These are phyloP conservation scores for Anas bahamensis DNA, from an alignment of 2,797 vertebrate genomes.

Conservation along the genomic window DNA sequence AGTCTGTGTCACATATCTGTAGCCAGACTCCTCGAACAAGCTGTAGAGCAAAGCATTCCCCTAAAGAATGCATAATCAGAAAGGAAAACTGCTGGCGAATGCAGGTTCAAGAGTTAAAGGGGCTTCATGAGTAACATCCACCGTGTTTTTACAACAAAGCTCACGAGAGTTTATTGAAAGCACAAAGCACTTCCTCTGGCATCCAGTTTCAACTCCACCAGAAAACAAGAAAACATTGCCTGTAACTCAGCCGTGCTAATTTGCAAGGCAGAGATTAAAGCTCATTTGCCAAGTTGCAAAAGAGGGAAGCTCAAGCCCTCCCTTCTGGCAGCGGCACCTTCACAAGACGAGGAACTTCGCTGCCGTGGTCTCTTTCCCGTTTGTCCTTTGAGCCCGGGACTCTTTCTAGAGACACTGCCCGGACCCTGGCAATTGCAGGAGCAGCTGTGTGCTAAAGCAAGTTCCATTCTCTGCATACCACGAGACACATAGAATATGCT, in stretches of 20 bases:
- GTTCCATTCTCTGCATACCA: neutral
- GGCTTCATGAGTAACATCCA: neutral
- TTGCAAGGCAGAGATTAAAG: neutral
- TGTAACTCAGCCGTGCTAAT: neutral
- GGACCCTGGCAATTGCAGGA: neutral
- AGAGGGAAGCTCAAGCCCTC: neutral
- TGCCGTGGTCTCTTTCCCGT: neutral
- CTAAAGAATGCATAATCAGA: neutral
- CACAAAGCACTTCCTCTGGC: neutral
- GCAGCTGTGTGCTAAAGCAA: neutral
- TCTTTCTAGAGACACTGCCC: neutral
- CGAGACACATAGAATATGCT: neutral
- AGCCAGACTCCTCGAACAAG: neutral
- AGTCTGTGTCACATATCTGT: neutral
- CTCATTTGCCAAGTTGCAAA: neutral
- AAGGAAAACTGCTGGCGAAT: neutral
- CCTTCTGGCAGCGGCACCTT: neutral
- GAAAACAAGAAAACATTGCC: neutral
- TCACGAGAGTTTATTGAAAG: fast-evolving
- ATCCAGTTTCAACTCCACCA: neutral
- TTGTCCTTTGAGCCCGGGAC: neutral
- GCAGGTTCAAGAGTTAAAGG: neutral
- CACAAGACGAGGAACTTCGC: neutral
- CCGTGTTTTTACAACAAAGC: neutral
- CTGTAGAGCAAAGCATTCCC: neutral